Base-by-base conservation (phyloP, 2,113 vertebrate genomes). In the Trematomus loennbergii region DNA sequence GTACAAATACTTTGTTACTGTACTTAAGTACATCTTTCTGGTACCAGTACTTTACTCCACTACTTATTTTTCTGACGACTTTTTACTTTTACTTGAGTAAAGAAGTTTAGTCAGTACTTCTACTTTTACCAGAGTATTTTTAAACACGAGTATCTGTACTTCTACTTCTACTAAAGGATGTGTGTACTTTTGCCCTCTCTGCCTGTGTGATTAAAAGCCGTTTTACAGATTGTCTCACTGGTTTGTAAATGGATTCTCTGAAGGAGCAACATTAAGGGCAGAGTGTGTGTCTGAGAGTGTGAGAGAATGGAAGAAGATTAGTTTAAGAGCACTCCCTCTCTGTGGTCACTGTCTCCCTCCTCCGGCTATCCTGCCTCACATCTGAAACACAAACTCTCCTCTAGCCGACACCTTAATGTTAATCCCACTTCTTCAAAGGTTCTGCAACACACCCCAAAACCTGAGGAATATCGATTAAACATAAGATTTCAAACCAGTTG, bases 301-400 rank as follows among this genome's bases (percentile, higher is more conserved):
- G 54, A 12, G 9, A 12, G 64, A 75, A 33, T 45, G 63, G n/a
- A 74, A n/a, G 25, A 2, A 74, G 52, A 62, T 81, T 72, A 78
- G 20, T 70, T 54, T 8, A 4, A 68, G 22, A 79, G 68, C 10
- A 72, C 61, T 66, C 59, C 45, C 40, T 72, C 78, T 73, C 54
- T 79, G 20, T 48, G 83, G 79, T 81, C 84, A 83, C 81, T 88
- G 89, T 91, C 92, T 94, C 87, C 83, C 91, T 84, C 89, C 80
- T 79, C 87, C 72, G 84, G 85, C 89, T 78, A 75, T 61, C 53
- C 61, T 75, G 74, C 62, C 66, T 75, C 76, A 72, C 50, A 59
- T 74, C 61, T 33, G 50, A 43, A 48, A 55, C 60, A 6, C 12
- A 4, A 20, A 43, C 33, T 5, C 29, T 43, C 20, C 65, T 43